phyloP scores from a whole-genome alignment of 2,888 invertebrate species.

The Plutella xylostella region DNA sequence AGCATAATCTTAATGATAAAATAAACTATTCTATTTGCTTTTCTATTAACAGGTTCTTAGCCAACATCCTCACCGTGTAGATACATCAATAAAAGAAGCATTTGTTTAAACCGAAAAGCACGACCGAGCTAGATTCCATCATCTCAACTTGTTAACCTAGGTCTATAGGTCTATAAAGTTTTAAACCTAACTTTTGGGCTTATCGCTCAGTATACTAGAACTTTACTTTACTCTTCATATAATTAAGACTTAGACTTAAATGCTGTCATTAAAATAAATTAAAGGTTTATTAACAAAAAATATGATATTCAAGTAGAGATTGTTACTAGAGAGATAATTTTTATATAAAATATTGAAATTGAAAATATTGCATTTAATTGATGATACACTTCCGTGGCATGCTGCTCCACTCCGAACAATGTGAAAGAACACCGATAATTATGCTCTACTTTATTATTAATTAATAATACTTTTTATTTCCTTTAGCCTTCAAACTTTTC shows the following conservation, averaged over 20 bases:
- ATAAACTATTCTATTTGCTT: no score
- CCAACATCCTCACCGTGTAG: no score
- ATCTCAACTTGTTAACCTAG: slow-evolving; percentile 1
- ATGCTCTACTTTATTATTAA: no score
- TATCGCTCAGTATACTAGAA: slow-evolving; percentile 24
- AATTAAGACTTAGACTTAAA: slow-evolving; percentile 55
- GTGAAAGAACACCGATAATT: no score
- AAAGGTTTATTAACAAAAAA: slow-evolving; percentile 53
- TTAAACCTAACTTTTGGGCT: slow-evolving; percentile 1
- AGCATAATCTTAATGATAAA: no score
- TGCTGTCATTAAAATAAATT: slow-evolving; percentile 51
- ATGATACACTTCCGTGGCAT: not conserved
- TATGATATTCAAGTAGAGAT: slow-evolving; percentile 63
- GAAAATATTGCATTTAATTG: slow-evolving; percentile 28
- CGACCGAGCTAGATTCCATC: slow-evolving; percentile 50
- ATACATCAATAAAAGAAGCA: slow-evolving; percentile 59
- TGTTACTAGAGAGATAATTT: slow-evolving; percentile 68
- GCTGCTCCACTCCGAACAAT: no score
- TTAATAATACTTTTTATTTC: no score
- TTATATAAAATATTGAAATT: slow-evolving; percentile 46
- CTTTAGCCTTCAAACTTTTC: no score
- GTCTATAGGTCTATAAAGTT: slow-evolving; percentile 6
- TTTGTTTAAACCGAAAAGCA: slow-evolving; percentile 64
- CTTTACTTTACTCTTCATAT: slow-evolving; percentile 45
- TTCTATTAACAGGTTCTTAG: no score